Evolutionary conservation across 2,113 vertebrate species (phyloP).

Genomic region (Hirundichthys speculiger): DNA sequence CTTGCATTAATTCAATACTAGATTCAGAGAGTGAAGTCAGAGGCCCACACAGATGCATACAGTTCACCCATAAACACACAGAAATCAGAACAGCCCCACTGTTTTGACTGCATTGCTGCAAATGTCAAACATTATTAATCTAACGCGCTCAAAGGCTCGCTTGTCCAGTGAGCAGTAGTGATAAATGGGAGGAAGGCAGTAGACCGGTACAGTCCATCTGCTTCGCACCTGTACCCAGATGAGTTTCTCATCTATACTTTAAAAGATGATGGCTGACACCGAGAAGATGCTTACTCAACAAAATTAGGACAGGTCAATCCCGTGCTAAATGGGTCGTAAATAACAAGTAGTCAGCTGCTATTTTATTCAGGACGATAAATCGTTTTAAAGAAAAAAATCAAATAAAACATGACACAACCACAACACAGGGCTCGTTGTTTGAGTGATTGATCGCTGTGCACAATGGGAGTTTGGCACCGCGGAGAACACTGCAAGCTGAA

Average conservation of each 20-base stretch:
- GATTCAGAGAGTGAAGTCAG: background rate
- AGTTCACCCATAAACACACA: slow-evolving; percentile 37
- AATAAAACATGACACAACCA: slow-evolving; percentile 35
- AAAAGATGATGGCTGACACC: slow-evolving; percentile 12
- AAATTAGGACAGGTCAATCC: background rate
- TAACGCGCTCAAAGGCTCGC: slow-evolving; percentile 27
- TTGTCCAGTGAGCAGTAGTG: slow-evolving; percentile 28
- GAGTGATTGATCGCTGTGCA: slow-evolving; percentile 40
- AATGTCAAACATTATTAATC: slow-evolving; percentile 61
- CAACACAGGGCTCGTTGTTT: slow-evolving; percentile 43
- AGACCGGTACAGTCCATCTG: slow-evolving; percentile 48
- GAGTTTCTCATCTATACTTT: slow-evolving; percentile 1
- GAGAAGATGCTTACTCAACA: slow-evolving; percentile 1
- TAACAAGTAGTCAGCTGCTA: background rate
- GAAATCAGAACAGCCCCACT: slow-evolving; percentile 22
- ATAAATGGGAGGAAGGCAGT: slow-evolving; percentile 54
- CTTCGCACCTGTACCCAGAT: slow-evolving; percentile 44
- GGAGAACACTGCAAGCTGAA: slow-evolving; percentile 29
- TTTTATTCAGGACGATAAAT: slow-evolving; percentile 17
- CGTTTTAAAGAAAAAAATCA: background rate
- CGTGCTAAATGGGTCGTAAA: slow-evolving; percentile 1
- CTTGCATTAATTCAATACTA: slow-evolving; percentile 4
- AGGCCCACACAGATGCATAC: slow-evolving; percentile 9
- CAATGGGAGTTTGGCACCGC: slow-evolving; percentile 44
- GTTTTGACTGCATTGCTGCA: slow-evolving; percentile 47